Evolutionary conservation across 2,113 vertebrate species (phyloP), one percentile per base, ranked within the genome.

Genomic region (Panurus biarmicus): DNA sequence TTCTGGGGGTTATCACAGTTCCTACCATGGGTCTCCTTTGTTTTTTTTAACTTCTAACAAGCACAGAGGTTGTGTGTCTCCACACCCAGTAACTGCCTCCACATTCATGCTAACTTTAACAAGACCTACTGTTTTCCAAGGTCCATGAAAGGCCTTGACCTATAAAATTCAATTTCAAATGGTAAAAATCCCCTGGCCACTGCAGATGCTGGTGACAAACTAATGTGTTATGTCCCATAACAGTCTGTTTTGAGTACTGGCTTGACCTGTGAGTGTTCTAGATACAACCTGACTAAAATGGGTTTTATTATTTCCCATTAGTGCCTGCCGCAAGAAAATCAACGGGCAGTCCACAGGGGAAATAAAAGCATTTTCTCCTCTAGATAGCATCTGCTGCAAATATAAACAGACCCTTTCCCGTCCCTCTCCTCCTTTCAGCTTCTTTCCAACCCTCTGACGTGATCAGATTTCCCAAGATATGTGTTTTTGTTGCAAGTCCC

Each of bases 271-370:
- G 95, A 97, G 95, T 94, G 96, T 96, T 98, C 96, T 97, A 97
- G 95, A 97, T 97, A 95, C 88, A 92, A 95, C 77, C 95, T 96
- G 96, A 97, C 89, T 88, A 97, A 98, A 98, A 97, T 96, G 84
- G 94, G 88, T 96, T 98, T 98, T 98, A 98, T 98, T 97, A 96
- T 97, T 98, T 98, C 96, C 97, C 97, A 97, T 97, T 98, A 97
- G 95, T 94, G 96, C 88, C 93, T 96, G 96, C 94, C 22, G 2
- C 95, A 97, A 97, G 91, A 95, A 98, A 97, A 97, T 96, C 97
- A 98, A 95, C 77, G 13, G 69, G 85, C 85, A 66, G 95, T 95
- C 93, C 96, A 96, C 95, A 84, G 84, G 97, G 96, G 95, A 98
- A 98, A 98, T 97, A 97, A 97, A 97, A 95, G 91, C 88, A 94